Conservation (phyloP, 2,113 vertebrate genomes). For the Probosciger aterrimus region DNA sequence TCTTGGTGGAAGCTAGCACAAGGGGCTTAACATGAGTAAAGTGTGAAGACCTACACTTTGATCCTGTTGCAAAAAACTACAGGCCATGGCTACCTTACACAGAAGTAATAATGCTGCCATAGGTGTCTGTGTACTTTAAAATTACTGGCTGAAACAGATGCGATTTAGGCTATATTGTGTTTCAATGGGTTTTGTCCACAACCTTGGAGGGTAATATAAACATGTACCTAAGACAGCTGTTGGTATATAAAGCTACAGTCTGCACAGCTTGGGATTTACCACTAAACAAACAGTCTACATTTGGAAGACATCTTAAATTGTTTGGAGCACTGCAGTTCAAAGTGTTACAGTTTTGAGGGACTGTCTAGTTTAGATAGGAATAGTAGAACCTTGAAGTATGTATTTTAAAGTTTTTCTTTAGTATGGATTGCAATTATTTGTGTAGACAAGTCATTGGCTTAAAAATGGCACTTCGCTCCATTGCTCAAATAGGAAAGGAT, state of each 20-base stretch:
- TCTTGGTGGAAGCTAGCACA: slow-evolving; percentile 75
- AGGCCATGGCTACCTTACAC: slow-evolving; percentile 71
- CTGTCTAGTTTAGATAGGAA: slow-evolving; percentile 6
- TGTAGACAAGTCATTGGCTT: slow-evolving; percentile 24
- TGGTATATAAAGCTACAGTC: slow-evolving; percentile 35
- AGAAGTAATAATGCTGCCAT: slow-evolving; percentile 58
- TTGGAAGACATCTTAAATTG: slow-evolving; percentile 46
- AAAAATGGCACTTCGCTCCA: slow-evolving; percentile 39
- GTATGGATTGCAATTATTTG: slow-evolving; percentile 5
- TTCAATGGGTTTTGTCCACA: slow-evolving; percentile 60
- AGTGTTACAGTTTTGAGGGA: slow-evolving; percentile 44
- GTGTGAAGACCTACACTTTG: slow-evolving; percentile 56
- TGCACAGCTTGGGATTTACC: slow-evolving; percentile 58
- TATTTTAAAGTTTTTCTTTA: slow-evolving; percentile 22
- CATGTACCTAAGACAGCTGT: slow-evolving; percentile 42
- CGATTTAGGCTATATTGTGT: slow-evolving; percentile 30
- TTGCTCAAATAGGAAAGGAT: not conserved
- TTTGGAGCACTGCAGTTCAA: slow-evolving; percentile 67
- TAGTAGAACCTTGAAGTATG: slow-evolving; percentile 67
- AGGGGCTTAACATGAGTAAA: slow-evolving; percentile 56
- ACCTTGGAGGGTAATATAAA: slow-evolving; percentile 41
- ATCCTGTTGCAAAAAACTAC: slow-evolving; percentile 56
- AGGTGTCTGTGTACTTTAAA: slow-evolving; percentile 67
- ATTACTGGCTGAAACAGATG: slow-evolving; percentile 34
- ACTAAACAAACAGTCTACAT: slow-evolving; percentile 38